Evolutionary conservation across 2,113 vertebrate genomes (phyloP).

Genomic region (Bujurquina vittata): DNA sequence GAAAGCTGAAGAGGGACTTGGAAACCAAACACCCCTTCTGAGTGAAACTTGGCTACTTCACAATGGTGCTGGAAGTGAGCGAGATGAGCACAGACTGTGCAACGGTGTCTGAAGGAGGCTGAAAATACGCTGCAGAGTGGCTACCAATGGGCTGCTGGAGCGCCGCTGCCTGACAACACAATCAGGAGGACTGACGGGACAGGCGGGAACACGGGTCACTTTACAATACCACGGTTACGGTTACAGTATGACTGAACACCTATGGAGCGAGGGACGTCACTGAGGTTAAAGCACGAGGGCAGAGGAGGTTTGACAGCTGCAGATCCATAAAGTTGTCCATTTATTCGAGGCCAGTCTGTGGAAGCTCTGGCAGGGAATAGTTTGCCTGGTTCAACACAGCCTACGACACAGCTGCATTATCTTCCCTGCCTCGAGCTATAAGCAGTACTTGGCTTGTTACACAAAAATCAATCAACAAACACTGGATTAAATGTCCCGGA

Average conservation of each 20-base stretch:
- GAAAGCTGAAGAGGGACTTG: background rate
- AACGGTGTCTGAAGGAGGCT: background rate
- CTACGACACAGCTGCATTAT: background rate
- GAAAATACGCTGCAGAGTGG: background rate
- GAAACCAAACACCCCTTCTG: background rate
- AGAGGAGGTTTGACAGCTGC: background rate
- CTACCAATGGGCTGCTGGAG: background rate
- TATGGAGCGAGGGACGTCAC: background rate
- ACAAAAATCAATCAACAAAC: background rate
- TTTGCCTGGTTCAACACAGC: background rate
- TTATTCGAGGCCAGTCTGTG: background rate
- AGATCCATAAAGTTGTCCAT: background rate
- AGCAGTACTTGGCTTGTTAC: background rate
- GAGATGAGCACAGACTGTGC: background rate
- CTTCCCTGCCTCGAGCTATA: background rate
- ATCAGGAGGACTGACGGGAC: background rate
- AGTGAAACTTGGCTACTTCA: background rate
- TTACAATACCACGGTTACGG: background rate
- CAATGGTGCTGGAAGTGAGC: background rate
- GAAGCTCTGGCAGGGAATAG: background rate
- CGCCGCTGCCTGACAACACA: background rate
- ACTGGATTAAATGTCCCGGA: background rate
- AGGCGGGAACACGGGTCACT: background rate
- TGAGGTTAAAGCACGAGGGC: background rate
- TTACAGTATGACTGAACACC: background rate